Conservation (phyloP, 1,140 invertebrate species). For the Arion vulgaris region DNA sequence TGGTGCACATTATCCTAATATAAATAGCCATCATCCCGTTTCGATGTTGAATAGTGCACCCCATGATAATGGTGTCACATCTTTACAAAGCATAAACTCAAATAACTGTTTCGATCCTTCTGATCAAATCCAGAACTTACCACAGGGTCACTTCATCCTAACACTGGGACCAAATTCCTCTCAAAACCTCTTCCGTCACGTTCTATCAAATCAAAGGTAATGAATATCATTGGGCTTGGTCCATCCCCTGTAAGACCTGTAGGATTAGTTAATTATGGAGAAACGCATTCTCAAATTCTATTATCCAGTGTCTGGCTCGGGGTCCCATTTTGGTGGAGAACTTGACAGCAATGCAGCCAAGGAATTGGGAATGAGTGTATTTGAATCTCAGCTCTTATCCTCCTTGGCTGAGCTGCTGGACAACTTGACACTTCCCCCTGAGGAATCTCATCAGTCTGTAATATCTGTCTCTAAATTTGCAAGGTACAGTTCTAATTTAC, state of each 20-base stretch:
- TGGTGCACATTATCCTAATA: not conserved
- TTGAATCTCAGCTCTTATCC: slow-evolving; percentile 59
- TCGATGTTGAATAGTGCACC: not conserved
- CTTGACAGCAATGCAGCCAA: slow-evolving; percentile 50
- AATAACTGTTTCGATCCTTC: slow-evolving; percentile 16
- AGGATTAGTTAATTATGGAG: slow-evolving; percentile 65
- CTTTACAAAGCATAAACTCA: not conserved
- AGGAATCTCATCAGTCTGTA: slow-evolving; percentile 27
- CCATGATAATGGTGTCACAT: not conserved
- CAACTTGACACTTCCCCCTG: slow-evolving; percentile 46
- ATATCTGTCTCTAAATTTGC: slow-evolving; percentile 56
- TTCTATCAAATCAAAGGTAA: slow-evolving; percentile 53
- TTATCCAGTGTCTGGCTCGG: slow-evolving; percentile 67
- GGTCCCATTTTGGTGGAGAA: slow-evolving; percentile 61
- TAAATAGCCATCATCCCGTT: not conserved
- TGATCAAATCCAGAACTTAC: slow-evolving; percentile 55
- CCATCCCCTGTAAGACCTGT: slow-evolving; percentile 48
- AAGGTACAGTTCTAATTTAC: slow-evolving; percentile 54
- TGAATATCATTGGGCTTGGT: slow-evolving; percentile 59
- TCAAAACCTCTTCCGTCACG: slow-evolving; percentile 24
- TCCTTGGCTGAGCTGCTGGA: slow-evolving; percentile 57
- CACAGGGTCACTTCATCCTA: slow-evolving; percentile 53
- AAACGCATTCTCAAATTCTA: slow-evolving; percentile 68
- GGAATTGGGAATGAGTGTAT: slow-evolving; percentile 57
- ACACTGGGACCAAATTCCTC: slow-evolving; percentile 8